A percentile compares a stretch with the other conserved stretches of the same genome.
Conservation (phyloP, 2,797 vertebrate genomes). For the Synaphobranchus kaupii region DNA sequence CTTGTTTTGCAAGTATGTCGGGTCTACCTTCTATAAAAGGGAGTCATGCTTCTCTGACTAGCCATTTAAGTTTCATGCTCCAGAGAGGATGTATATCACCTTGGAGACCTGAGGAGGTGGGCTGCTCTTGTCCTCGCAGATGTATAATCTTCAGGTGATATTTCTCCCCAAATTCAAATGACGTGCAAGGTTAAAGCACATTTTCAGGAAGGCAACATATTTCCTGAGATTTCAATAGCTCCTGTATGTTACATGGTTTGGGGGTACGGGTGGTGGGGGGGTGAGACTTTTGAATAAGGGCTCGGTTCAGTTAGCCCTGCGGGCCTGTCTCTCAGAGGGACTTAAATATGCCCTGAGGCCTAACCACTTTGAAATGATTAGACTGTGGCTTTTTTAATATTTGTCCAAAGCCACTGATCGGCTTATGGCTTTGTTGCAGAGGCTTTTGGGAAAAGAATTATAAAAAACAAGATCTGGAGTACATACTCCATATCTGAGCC, state of each 20-base stretch:
- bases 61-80: neutral
- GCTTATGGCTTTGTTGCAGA: slow-evolving; percentile 61
- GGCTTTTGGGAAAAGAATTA: slow-evolving; percentile 30
- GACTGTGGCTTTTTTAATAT: slow-evolving; percentile 69
- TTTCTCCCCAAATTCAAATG: neutral
- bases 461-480: neutral
- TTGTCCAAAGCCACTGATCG: slow-evolving; percentile 68
- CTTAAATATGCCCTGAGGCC: slow-evolving; percentile 67
- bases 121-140: neutral
- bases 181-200: neutral
- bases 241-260: neutral
- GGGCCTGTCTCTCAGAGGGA: slow-evolving; percentile 58
- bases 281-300: slow-evolving; percentile 39
- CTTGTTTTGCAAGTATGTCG: neutral
- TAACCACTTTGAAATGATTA: slow-evolving; percentile 72
- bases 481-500: neutral
- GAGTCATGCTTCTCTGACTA: neutral
- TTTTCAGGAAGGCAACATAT: neutral
- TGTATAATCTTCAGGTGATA: neutral
- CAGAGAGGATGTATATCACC: neutral
- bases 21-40: neutral
- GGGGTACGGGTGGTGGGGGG: no score
- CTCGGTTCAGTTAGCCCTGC: neutral
- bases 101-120: neutral
- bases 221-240: neutral